These are phyloP conservation scores for Vanessa atalanta DNA, from an alignment of 1,140 invertebrate species.

Conservation along the genomic window DNA sequence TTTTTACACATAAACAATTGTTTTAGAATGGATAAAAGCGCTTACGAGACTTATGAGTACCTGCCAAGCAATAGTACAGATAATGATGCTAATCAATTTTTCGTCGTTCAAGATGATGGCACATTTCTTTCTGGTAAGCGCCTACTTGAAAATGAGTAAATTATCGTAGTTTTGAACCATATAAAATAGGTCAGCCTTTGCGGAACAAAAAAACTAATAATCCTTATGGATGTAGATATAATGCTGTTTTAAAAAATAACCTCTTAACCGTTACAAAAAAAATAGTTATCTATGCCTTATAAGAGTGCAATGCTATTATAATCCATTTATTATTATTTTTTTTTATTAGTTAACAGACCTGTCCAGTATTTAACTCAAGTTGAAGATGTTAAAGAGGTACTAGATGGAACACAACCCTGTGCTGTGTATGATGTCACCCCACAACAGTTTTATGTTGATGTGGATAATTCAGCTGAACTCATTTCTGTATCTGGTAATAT, in stretches of 20 bases:
- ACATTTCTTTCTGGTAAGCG: conserved; percentile 50
- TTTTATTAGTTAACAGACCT: conserved; percentile 57
- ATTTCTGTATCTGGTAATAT: conserved; percentile 59
- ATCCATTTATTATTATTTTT: background rate
- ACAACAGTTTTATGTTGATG: conserved; percentile 64
- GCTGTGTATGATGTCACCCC: conserved; percentile 57
- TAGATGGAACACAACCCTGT: conserved; percentile 48
- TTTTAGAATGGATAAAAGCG: conserved; percentile 58
- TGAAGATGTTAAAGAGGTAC: conserved; percentile 50
- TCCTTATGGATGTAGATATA: too few species aligned
- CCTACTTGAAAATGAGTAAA: background rate
- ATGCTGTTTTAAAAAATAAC: background rate
- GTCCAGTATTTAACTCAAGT: conserved; percentile 64
- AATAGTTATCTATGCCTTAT: background rate
- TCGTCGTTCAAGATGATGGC: conserved; percentile 70
- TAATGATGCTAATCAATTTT: conserved; percentile 49
- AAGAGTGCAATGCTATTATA: too few species aligned
- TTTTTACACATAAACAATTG: background rate
- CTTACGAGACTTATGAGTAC: conserved; percentile 65
- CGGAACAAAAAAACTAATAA: too few species aligned
- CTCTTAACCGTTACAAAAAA: background rate
- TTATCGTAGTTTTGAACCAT: background rate
- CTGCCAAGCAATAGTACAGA: conserved; percentile 47
- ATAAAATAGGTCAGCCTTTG: background rate
- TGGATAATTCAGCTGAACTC: conserved; percentile 58